A percentile compares a stretch with the other conserved stretches of the same genome.
These are phyloP conservation scores for Anthonomus grandis DNA, from an alignment of 1,140 invertebrate species.

Conservation along the genomic window DNA sequence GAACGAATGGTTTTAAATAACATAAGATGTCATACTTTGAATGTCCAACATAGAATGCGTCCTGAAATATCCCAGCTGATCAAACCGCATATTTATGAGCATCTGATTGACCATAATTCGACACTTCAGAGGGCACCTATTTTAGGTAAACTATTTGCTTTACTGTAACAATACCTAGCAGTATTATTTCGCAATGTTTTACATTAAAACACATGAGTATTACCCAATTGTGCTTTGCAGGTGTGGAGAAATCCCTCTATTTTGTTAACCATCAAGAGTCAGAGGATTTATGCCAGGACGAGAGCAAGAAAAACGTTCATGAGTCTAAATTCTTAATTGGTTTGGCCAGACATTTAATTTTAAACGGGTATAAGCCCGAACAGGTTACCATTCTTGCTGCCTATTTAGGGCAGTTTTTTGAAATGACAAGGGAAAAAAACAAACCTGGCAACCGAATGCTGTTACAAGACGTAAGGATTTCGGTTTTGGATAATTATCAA, in stretches of 20 bases:
- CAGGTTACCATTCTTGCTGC: conserved; percentile 67
- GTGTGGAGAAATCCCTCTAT: conserved; percentile 54
- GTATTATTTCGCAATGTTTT: neutral
- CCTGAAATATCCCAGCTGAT: conserved; percentile 61
- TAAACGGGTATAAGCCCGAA: conserved; percentile 56
- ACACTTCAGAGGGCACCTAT: conserved; percentile 54
- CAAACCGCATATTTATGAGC: conserved; percentile 59
- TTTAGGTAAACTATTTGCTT: conserved; percentile 44
- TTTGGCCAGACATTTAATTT: conserved; percentile 59
- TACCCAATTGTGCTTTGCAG: neutral
- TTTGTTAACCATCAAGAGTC: conserved; percentile 58
- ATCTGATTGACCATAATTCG: conserved; percentile 54
- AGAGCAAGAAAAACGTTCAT: conserved; percentile 57
- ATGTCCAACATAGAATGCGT: conserved; percentile 66
- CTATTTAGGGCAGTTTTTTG: conserved; percentile 63
- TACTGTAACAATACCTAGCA: neutral
- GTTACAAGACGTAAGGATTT: conserved; percentile 55
- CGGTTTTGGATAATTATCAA: conserved; percentile 79
- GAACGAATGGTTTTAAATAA: conserved; percentile 65
- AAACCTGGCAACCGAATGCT: conserved; percentile 34
- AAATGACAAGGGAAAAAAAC: conserved; percentile 51
- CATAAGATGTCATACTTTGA: conserved; percentile 53
- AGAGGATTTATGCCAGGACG: conserved; percentile 54
- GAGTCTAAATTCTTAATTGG: conserved; percentile 58
- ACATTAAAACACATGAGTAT: neutral